phyloP scores from a whole-genome alignment of 2,797 vertebrate genomes.

The Macroramphosus scolopax region DNA sequence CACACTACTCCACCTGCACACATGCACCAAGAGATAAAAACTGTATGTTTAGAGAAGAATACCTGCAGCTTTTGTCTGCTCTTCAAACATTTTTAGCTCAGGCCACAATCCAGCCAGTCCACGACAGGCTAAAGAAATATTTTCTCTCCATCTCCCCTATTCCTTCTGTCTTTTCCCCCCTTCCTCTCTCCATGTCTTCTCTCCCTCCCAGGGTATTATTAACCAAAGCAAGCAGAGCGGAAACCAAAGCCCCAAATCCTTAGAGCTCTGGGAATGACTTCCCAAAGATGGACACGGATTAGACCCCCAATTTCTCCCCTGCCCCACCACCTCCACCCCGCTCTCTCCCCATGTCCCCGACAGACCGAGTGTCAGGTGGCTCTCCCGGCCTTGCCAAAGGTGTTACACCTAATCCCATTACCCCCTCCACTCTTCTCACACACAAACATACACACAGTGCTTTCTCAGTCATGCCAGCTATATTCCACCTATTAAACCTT shows the following conservation, averaged over 20 bases:
- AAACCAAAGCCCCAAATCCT: constrained; percentile 83
- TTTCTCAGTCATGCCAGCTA: constrained; percentile 56
- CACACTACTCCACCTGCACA: constrained; percentile 6
- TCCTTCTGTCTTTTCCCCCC: constrained; percentile 56
- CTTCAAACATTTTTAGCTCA: constrained; percentile 53
- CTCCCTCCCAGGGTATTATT: constrained; percentile 82
- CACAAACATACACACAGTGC: constrained; percentile 50
- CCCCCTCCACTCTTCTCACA: constrained; percentile 56
- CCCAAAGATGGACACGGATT: constrained; percentile 80
- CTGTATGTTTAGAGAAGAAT: constrained; percentile 25
- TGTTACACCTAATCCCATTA: constrained; percentile 82
- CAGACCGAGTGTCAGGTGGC: constrained; percentile 81
- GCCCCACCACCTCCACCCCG: constrained; percentile 51
- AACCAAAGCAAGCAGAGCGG: constrained; percentile 91
- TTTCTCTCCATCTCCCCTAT: constrained; percentile 47
- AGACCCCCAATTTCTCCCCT: constrained; percentile 75
- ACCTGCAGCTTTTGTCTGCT: constrained; percentile 37
- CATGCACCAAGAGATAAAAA: constrained; percentile 18
- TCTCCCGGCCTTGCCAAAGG: constrained; percentile 74
- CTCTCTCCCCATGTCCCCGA: constrained; percentile 71
- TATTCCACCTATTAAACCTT: constrained; percentile 64
- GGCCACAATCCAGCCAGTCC: constrained; percentile 57
- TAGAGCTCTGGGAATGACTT: constrained; percentile 80
- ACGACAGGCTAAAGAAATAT: constrained; percentile 68
- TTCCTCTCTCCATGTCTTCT: constrained; percentile 68